These are phyloP conservation scores for Chironex yamaguchii DNA, from an alignment of 30 jellyfish, hydroid and myxozoan species.

Conservation along the genomic window DNA sequence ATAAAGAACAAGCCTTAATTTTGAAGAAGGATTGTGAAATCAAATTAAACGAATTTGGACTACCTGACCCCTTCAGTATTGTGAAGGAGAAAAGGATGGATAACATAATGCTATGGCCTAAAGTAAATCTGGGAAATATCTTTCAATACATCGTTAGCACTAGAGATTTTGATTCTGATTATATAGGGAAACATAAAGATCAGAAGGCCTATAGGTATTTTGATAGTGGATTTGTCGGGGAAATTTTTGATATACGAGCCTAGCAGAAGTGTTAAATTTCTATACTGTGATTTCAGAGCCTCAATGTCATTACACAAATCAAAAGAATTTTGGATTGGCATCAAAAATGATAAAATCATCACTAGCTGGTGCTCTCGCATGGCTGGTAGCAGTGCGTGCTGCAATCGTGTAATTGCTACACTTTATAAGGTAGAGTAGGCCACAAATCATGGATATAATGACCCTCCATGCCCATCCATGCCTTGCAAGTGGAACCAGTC, in stretches of 20 bases:
- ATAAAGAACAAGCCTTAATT: conserved; percentile 13
- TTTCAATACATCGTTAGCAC: conserved; percentile 22
- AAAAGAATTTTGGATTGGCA: conserved; percentile 55
- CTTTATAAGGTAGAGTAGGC: conserved; percentile 52
- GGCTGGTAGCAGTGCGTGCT: conserved; percentile 58
- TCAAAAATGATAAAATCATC: neutral
- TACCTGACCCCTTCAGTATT: conserved; percentile 27
- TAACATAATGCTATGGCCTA: conserved; percentile 49
- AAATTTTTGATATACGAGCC: neutral
- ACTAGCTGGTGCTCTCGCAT: conserved; percentile 56
- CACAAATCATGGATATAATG: neutral
- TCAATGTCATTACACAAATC: conserved; percentile 33
- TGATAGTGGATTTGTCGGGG: conserved; percentile 72
- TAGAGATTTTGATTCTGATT: conserved; percentile 33
- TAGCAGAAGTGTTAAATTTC: conserved; percentile 5
- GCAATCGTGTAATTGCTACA: conserved; percentile 62
- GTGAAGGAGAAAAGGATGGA: conserved; percentile 41
- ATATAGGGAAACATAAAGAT: conserved; percentile 70
- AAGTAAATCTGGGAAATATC: conserved; percentile 30
- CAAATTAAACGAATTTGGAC: neutral
- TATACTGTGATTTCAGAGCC: conserved; percentile 55
- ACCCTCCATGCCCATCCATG: conserved; percentile 54
- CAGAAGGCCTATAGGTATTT: conserved; percentile 71
- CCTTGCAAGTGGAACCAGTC: conserved; percentile 48
- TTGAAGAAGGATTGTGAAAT: conserved; percentile 2